phyloP scores from a whole-genome alignment of 35 echinoderm and acorn worm species.

The Strongylocentrotus purpuratus region DNA sequence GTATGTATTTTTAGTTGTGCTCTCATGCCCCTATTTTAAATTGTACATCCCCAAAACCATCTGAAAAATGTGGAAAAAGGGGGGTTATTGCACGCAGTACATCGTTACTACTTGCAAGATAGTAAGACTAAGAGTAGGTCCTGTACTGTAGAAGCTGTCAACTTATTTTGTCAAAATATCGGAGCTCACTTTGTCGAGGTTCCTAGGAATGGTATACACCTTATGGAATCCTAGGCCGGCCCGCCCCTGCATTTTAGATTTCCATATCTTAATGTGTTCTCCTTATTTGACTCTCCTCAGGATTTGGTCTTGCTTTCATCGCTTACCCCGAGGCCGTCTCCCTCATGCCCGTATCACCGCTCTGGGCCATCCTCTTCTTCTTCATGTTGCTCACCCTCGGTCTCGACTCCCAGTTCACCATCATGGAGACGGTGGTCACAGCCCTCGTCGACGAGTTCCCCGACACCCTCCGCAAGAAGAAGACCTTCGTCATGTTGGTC shows the following conservation, averaged over 20 bases:
- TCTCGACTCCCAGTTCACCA: slow-evolving; percentile 73
- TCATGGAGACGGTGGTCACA: slow-evolving; percentile 84
- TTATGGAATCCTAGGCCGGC: no score
- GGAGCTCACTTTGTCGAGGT: no score
- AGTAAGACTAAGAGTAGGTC: background rate
- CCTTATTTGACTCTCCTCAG: slow-evolving; percentile 18
- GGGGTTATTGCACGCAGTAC: background rate
- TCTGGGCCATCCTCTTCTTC: slow-evolving; percentile 87
- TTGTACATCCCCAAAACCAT: no score
- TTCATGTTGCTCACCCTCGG: slow-evolving; percentile 88
- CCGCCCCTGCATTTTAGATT: no score
- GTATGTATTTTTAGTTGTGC: no score
- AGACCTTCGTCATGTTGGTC: slow-evolving; percentile 50
- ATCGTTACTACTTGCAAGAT: background rate
- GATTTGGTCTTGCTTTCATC: slow-evolving; percentile 84
- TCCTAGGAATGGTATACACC: no score
- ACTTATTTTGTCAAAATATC: no score
- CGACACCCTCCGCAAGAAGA: slow-evolving; percentile 62
- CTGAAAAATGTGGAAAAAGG: background rate
- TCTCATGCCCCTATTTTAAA: no score
- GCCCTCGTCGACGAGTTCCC: slow-evolving; percentile 83
- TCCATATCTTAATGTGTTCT: no score
- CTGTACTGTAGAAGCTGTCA: no score
- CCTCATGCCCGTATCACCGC: slow-evolving; percentile 54
- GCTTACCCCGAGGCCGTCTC: slow-evolving; percentile 87